Base-by-base conservation (phyloP, 2,888 invertebrate genomes). In the Scrobipalpa atriplicella region DNA sequence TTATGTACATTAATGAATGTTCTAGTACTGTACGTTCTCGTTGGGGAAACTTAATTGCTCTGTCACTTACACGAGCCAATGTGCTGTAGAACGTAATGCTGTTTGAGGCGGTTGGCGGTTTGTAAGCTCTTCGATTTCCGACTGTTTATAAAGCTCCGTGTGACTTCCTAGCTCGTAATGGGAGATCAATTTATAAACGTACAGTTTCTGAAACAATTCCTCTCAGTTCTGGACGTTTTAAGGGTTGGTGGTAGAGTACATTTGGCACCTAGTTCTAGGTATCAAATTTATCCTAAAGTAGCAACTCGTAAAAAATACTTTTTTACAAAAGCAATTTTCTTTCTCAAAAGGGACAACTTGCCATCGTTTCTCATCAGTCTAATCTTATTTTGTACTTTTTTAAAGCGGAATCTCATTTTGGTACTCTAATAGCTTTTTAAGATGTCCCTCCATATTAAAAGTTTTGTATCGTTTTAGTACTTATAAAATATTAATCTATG, bases 1-100 rank as follows among this genome's bases (percentile, higher is more conserved):
- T 29, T 29, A 5, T 29, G 29, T 29, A 29, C 5, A 29, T 5
- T 29, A 29, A 29, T 29, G 2, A 29, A 29, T 29, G 29, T 29
- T 3, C 29, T 61, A 39, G 10, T 29, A 5, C n/a, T 16, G 21
- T 43, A 47, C 47, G 21, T 11, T 38, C 38, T 62, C 47, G 43
- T 62, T 62, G 83, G 85, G 83, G 85, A 83, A 86, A 86, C 85
- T 85, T 74, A 76, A 79, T 80, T 72, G 75, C 78, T 74, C 75
- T 77, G 74, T 78, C 76, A 75, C 79, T 77, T 78, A 81, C 79
- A 77, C 77, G 81, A 83, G 82, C 81, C 78, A 81, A 84, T 83
- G 82, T 81, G 78, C 74, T 71, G 72, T 73, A 19, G 19, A 11
- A 54, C 18, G 54, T 58, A 38, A 58, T 58, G 36, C 58, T 58